A percentile compares a stretch with the other conserved stretches of the same genome.
phyloP scores from a whole-genome alignment of 2,113 vertebrate species.

The Triplophysa siluroides region DNA sequence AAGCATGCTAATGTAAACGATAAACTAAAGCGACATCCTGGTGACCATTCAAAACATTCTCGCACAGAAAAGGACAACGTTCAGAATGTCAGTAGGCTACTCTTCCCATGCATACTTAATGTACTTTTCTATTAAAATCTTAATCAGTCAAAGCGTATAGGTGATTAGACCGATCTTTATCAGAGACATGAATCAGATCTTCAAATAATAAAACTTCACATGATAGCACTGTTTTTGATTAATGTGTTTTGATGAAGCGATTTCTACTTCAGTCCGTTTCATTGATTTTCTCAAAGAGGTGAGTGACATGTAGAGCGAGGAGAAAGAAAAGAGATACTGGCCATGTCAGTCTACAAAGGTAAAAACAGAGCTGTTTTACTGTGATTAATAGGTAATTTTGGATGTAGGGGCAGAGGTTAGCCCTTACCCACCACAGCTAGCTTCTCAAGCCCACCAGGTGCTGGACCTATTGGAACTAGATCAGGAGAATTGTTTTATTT shows the following conservation, averaged over 20 bases:
- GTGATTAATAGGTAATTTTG: slow-evolving; percentile 43
- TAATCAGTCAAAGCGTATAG: slow-evolving; percentile 77
- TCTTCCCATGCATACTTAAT: slow-evolving; percentile 35
- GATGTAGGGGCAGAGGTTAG: slow-evolving; percentile 35
- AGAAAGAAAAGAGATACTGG: slow-evolving; percentile 17
- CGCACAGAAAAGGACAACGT: too few relatives aligned
- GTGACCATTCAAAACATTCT: not conserved
- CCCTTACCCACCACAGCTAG: slow-evolving; percentile 22
- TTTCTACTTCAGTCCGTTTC: slow-evolving; percentile 81
- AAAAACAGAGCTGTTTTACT: slow-evolving; percentile 11
- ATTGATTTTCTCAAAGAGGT: slow-evolving; percentile 80
- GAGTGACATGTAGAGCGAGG: slow-evolving; percentile 15
- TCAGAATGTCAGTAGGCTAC: not conserved
- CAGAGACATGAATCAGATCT: slow-evolving; percentile 84
- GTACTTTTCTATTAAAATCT: slow-evolving; percentile 33
- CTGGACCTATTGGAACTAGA: not conserved
- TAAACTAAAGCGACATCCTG: not conserved
- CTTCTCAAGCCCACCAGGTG: slow-evolving; percentile 38
- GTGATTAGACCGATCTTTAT: slow-evolving; percentile 84
- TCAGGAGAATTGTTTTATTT: too few relatives aligned
- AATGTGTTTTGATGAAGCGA: slow-evolving; percentile 83
- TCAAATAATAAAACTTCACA: slow-evolving; percentile 80
- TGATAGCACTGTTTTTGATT: slow-evolving; percentile 79
- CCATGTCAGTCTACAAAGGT: slow-evolving; percentile 18
- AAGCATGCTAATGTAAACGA: too few relatives aligned